Base-by-base conservation (phyloP, 2,113 vertebrate species). In the Anarhynchus alexandrinus region DNA sequence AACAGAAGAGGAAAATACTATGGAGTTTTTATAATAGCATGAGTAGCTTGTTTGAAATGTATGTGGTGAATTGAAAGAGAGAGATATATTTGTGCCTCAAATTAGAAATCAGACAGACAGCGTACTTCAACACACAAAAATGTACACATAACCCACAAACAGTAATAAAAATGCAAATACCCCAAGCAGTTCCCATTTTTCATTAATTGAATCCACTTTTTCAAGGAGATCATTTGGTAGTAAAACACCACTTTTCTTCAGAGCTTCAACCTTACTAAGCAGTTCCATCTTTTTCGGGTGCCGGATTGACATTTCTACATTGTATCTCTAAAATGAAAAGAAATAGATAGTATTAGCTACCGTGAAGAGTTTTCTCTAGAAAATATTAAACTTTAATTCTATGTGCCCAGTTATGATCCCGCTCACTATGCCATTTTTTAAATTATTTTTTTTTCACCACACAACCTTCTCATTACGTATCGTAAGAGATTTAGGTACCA, bases 141-240 rank as follows among this genome's bases (percentile, higher is more conserved):
- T 97, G 97, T 98, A 98, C 97, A 98, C 94, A 98, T 97, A 98
- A 98, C 97, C 97, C 96, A 98, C 97, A 98, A 98, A 98, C 97
- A 98, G 98, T 98, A 98, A 98, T 98, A 98, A 98, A 98, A 98
- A 98, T 98, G 98, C 97, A 98, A 98, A 97, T 98, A 99, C 99
- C 99, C 99, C 98, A 96, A 99, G 98, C 97, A 99, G 98, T 83
- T 98, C 98, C 99, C 99, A 99, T 84, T 99, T 99, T 98, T 99
- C 98, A 89, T 98, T 99, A 98, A 99, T 99, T 98, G 98, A 98
- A 98, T 98, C 98, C 97, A 99, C 98, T 94, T 98, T 99, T 97
- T 98, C 98, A 97, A 99, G 98, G 95, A 99, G 98, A 98, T 98
- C 97, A 15, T 93, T 96, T 82, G 99, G 99, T 80, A 99, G 98